Base-by-base conservation (phyloP, 2,113 vertebrate genomes). In the Cyphomyrus discorhynchus region DNA sequence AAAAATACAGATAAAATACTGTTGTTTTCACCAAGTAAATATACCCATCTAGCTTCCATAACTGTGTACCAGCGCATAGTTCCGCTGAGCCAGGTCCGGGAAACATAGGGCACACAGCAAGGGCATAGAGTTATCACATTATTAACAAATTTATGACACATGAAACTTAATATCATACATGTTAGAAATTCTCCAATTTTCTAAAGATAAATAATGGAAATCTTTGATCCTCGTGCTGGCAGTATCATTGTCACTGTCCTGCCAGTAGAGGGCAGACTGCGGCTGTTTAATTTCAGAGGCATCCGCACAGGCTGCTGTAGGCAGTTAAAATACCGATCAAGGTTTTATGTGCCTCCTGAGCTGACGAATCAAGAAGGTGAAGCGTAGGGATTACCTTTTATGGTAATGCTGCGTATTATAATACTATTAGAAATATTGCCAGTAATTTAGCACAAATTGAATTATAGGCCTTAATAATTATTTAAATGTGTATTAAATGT, bases 221-320 rank as follows among this genome's bases (percentile, higher is more conserved):
- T 80, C 27, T 77, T 77, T 19, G 17, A 17, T 42, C 74, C 35
- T 42, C 35, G 15, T 42, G 42, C 35, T 42, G 35, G 74, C 35
- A 80, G n/a, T 2, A 39, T 7, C 35, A 39, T 42, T 80, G 74
- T 42, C 35, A 42, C 35, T 17, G 2, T 80, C 74, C 31, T 17
- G 77, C 86, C 86, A 83, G 66, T 46, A 90, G 89, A 88, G 86
- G 89, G 86, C 89, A 90, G 86, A 88, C 74, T 21, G 9, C 11
- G 42, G 39, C 24, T 10, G 42, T 49, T 77, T 56, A 46, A 19
- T 62, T 70, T 88, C 13, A 4, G 42, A 5, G 42, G 10, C 45
- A 9, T n/a, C 45, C 46, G 9, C 24, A 50, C 24, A 13, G 62
- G 27, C n/a, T 70, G 62, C 9, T 11, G 42, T 31, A 39, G 70